A percentile compares a stretch with the other conserved stretches of the same genome.
Conservation (phyloP, 2,113 vertebrate genomes). For the Callipepla squamata region DNA sequence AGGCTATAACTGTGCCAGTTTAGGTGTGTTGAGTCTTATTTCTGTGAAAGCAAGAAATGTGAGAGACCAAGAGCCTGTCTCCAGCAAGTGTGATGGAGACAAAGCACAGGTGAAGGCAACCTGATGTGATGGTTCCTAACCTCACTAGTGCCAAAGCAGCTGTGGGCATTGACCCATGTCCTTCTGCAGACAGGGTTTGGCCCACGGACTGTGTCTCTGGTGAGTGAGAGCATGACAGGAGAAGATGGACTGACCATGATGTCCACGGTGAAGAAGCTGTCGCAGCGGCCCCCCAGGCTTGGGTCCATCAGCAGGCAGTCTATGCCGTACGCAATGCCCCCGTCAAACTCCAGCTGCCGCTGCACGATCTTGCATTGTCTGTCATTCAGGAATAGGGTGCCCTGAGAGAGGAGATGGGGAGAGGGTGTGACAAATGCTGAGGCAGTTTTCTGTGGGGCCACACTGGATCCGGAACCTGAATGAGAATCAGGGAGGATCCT, state of each 20-base stretch:
- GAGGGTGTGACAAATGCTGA: neutral
- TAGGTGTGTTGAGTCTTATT: neutral
- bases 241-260: conserved; percentile 72
- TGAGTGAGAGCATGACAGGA: too few species aligned
- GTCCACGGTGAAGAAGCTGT: conserved; percentile 74
- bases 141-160: neutral
- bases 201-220: neutral
- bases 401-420: conserved; percentile 71
- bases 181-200: rapidly evolving
- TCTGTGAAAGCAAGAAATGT: neutral
- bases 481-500: neutral
- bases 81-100: rapidly evolving
- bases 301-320: conserved; percentile 89
- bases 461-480: neutral
- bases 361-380: conserved; percentile 84
- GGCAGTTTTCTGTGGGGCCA: neutral
- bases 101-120: neutral
- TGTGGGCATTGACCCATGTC: rapidly evolving
- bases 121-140: neutral
- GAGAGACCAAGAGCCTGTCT: neutral
- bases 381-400: conserved; percentile 84
- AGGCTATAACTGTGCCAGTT: rapidly evolving
- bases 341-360: conserved; percentile 83
- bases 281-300: conserved; percentile 89
- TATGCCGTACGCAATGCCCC: conserved; percentile 89